phyloP scores from a whole-genome alignment of 1,140 invertebrate genomes.

The Drosophila azteca region DNA sequence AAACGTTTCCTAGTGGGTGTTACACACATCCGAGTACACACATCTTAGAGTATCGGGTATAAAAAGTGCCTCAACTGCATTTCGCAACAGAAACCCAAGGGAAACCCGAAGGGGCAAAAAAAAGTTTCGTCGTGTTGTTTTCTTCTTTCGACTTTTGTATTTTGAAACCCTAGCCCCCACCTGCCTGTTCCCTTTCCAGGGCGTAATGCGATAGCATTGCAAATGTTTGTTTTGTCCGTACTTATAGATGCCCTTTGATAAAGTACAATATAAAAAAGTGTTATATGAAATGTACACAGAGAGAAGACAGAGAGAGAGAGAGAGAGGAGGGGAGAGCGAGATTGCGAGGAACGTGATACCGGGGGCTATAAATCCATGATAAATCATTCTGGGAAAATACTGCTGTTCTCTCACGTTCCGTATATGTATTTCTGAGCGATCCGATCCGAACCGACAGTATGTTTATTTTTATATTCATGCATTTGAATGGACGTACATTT shows the following conservation, averaged over 20 bases:
- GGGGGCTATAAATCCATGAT: constrained; percentile 22
- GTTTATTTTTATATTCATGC: constrained; percentile 10
- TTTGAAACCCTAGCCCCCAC: constrained; percentile 53
- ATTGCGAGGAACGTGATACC: background rate
- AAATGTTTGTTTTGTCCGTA: constrained; percentile 14
- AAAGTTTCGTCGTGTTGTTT: constrained; percentile 26
- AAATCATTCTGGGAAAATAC: constrained; percentile 17
- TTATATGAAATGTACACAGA: constrained; percentile 1
- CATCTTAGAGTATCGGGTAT: too few species aligned
- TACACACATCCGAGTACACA: too few species aligned
- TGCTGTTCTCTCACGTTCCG: constrained; percentile 2
- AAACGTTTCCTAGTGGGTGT: too few species aligned
- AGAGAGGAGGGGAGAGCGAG: constrained; percentile 9
- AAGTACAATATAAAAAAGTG: constrained; percentile 20
- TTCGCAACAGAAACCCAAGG: constrained; percentile 41
- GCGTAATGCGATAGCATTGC: constrained; percentile 44
- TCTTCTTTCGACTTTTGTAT: constrained; percentile 28
- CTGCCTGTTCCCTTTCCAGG: background rate
- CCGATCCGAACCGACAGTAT: constrained; percentile 30
- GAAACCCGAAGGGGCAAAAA: constrained; percentile 16
- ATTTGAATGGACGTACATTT: constrained; percentile 41
- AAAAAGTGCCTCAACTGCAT: constrained; percentile 18
- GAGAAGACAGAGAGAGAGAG: constrained; percentile 5
- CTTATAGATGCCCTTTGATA: constrained; percentile 32
- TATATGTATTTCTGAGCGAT: constrained; percentile 11